A percentile compares a stretch with the other conserved stretches of the same genome.
Evolutionary conservation across 37 sponge, comb jelly and placozoan genomes (phyloP).

Genomic region (Spongilla lacustris): DNA sequence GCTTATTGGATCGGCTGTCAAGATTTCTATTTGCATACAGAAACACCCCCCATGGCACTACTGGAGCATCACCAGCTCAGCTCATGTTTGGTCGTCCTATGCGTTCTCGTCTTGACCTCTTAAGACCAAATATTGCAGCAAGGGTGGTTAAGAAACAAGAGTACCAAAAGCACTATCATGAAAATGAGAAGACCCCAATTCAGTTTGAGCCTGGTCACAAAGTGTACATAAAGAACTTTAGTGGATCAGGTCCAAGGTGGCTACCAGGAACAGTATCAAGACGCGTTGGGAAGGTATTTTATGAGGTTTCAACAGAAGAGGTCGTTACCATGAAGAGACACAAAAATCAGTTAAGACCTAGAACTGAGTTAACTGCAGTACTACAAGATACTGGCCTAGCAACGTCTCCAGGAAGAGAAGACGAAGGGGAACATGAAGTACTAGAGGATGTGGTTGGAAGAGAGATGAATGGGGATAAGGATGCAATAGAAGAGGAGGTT

Average conservation of each 20-base stretch:
- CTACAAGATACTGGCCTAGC: too few species aligned
- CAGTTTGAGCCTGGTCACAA: not conserved
- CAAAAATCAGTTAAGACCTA: not conserved
- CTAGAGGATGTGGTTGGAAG: not conserved
- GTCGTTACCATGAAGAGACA: not conserved
- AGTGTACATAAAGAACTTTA: not conserved
- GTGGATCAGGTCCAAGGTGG: not conserved
- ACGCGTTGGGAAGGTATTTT: not conserved
- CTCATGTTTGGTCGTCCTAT: constrained; percentile 7
- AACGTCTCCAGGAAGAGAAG: not conserved
- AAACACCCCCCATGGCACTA: not conserved
- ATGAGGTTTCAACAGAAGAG: not conserved
- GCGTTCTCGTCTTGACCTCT: not conserved
- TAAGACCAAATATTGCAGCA: too few species aligned
- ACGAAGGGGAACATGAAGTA: not conserved
- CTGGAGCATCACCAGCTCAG: constrained; percentile 6
- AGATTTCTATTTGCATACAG: not conserved
- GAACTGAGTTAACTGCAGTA: too few species aligned
- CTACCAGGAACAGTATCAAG: not conserved
- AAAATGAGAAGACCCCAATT: not conserved
- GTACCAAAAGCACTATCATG: not conserved
- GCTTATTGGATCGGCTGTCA: not conserved
- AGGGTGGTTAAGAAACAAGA: too few species aligned
- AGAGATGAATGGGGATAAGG: not conserved
- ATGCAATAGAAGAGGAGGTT: not conserved